Percentiles rank a stretch among this genome's conserved stretches.
These are phyloP conservation scores for Heliconius hortense DNA, from an alignment of 2,888 invertebrate genomes.

Conservation along the genomic window DNA sequence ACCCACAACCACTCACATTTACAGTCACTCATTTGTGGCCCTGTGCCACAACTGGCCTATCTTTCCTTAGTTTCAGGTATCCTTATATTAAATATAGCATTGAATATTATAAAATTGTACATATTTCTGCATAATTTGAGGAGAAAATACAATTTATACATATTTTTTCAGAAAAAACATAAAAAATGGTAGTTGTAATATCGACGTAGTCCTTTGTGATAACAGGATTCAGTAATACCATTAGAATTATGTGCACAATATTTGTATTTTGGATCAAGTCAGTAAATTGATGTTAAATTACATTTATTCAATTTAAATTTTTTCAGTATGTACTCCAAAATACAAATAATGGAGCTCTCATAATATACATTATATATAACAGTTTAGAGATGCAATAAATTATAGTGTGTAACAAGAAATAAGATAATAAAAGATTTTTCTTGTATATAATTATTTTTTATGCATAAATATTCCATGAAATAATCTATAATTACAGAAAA, in stretches of 20 bases:
- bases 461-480: too few relatives aligned
- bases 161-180: not conserved
- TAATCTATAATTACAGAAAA: too few relatives aligned
- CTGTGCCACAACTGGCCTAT: too few relatives aligned
- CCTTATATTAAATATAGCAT: not conserved
- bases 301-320: not conserved
- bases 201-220: constrained; percentile 1
- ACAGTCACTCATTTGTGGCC: too few relatives aligned
- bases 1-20: too few relatives aligned
- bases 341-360: constrained; percentile 13
- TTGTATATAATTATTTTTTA: too few relatives aligned
- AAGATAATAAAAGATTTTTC: not conserved
- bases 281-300: not conserved
- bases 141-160: not conserved
- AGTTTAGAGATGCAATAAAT: not conserved
- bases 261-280: constrained; percentile 1
- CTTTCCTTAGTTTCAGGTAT: too few relatives aligned
- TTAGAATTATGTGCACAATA: not conserved
- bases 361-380: constrained; percentile 1
- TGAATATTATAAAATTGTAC: not conserved
- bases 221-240: constrained; percentile 15
- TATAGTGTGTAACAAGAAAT: not conserved
- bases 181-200: not conserved
- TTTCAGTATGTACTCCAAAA: constrained; percentile 9
- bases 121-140: not conserved